A percentile compares a stretch with the other conserved stretches of the same genome.
phyloP scores from a whole-genome alignment of 1,140 invertebrate genomes.

The Trichonephila inaurata region DNA sequence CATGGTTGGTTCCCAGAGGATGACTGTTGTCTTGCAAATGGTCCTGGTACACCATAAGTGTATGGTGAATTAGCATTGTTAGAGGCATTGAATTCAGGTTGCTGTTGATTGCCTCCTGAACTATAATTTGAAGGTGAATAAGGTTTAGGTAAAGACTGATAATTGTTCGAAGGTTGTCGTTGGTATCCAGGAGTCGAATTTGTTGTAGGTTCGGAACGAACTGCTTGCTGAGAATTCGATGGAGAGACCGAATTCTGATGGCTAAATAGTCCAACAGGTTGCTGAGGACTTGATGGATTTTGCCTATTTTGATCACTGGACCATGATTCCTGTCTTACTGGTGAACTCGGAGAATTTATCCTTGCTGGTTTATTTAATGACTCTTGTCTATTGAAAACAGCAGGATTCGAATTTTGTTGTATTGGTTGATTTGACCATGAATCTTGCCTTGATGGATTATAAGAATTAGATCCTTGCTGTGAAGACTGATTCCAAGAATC shows the following conservation, averaged over 20 bases:
- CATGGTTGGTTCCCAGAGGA: background rate
- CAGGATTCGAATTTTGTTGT: background rate
- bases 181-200: constrained; percentile 49
- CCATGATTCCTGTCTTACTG: background rate
- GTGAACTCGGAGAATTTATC: too few relatives aligned
- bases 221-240: background rate
- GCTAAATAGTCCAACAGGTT: constrained; percentile 34
- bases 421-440: constrained; percentile 51
- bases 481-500: constrained; percentile 60
- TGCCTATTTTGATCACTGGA: background rate
- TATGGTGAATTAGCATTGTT: constrained; percentile 29
- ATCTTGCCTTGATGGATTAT: constrained; percentile 37
- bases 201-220: constrained; percentile 34
- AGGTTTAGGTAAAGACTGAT: constrained; percentile 66
- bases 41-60: constrained; percentile 37
- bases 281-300: background rate
- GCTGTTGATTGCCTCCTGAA: background rate
- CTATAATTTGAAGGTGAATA: constrained; percentile 47
- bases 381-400: constrained; percentile 46
- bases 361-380: background rate
- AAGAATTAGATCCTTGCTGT: background rate
- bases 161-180: constrained; percentile 58
- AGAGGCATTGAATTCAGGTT: background rate
- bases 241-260: constrained; percentile 45
- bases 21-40: constrained; percentile 56